Base-by-base conservation (phyloP, 2,797 vertebrate genomes). In the Tenualosa ilisha region DNA sequence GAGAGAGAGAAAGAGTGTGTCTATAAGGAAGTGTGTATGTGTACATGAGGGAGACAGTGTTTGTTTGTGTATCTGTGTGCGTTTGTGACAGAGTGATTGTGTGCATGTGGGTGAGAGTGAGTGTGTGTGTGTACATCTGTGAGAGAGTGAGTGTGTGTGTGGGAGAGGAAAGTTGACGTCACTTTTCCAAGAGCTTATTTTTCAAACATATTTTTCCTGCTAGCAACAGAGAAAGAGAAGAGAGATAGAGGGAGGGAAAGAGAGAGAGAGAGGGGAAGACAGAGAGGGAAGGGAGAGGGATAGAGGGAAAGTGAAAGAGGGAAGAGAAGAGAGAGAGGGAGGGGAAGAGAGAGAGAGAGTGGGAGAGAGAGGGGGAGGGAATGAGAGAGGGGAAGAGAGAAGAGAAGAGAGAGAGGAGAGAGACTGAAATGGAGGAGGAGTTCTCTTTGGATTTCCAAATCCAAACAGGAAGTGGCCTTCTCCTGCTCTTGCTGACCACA, bases 161-260 rank as follows among this genome's bases (percentile, higher is more conserved):
- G 26, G 37, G 72, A 46, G 72, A 79, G 40, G 72, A 79, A 46
- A 79, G 72, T 79, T 79, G 37, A 79, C 72, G 72, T 79, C 72
- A 79, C 72, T 79, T 79, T 79, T 79, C 72, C 72, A 79, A 79
- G 37, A 20, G 40, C 72, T 79, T n/a, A n/a, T n/a, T n/a, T n/a
- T n/a, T 79, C 20, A 46, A 40, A 43, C 40, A 79, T 79, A 75
- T 75, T 79, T 79, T 79, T 79, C 72, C 72, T 79, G 72, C 40
- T 79, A 1, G 40, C 43, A 46, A 79, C 72, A 79, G 72, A 79
- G 68, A 75, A 31, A 15, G 68, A 20, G 13, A 20, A 63, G n/a
- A 63, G 59, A 22, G n/a, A 63, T 2, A 63, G 20, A 63, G 63
- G 26, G 24, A 65, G 63, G 9, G n/a, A 24, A 22, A 26, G 61